Conservation (phyloP, 2,113 vertebrate species). For the Micromys minutus region DNA sequence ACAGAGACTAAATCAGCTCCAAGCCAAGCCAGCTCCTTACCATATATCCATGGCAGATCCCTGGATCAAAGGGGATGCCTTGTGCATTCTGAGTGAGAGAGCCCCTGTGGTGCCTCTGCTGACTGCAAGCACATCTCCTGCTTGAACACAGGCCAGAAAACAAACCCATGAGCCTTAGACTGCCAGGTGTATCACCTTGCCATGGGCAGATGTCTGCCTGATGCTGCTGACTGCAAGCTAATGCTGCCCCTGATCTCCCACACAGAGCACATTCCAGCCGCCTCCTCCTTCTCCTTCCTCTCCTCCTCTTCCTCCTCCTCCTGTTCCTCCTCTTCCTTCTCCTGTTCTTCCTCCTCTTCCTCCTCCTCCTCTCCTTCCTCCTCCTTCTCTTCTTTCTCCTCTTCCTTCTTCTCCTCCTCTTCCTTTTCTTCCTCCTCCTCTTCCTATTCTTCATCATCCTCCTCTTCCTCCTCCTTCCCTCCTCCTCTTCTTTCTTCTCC, state of each 20-base stretch:
- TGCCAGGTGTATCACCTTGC: background rate
- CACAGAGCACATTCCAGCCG: background rate
- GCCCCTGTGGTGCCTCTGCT: background rate
- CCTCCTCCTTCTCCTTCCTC: background rate
- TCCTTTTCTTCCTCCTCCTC: no score
- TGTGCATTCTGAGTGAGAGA: background rate
- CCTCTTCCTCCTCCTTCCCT: no score
- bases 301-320: background rate
- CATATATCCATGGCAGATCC: background rate
- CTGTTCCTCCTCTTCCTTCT: background rate
- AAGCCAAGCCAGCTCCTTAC: background rate
- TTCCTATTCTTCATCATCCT: background rate
- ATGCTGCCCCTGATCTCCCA: fast-evolving
- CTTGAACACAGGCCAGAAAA: background rate
- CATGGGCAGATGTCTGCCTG: background rate
- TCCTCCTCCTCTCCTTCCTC: no score
- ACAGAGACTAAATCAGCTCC: background rate
- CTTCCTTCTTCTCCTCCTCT: no score
- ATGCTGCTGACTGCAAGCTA: background rate
- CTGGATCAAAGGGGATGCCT: background rate
- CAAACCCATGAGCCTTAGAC: background rate
- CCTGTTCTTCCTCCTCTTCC: no score
- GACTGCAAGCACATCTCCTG: background rate
- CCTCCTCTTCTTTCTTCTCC: no score
- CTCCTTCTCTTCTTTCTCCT: no score